A percentile compares a stretch with the other conserved stretches of the same genome.
Evolutionary conservation across 2,797 vertebrate genomes (phyloP).

Genomic region (Scarus forsteni): DNA sequence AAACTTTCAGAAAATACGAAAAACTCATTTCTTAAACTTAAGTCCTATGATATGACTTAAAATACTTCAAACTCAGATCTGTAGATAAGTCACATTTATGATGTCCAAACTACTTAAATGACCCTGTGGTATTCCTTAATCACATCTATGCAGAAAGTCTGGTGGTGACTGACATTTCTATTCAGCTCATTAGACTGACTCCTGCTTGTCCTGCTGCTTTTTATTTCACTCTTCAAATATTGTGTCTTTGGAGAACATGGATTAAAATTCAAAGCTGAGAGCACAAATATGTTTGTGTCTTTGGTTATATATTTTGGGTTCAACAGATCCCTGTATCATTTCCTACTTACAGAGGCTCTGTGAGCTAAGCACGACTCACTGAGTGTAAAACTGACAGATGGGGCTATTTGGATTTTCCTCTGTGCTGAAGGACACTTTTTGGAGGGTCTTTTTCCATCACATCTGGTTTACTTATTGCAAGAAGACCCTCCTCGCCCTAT

Average conservation of each 20-base stretch:
- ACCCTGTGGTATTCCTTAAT: constrained; percentile 59
- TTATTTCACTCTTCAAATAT: constrained; percentile 51
- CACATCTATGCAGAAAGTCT: neutral
- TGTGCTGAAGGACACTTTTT: constrained; percentile 72
- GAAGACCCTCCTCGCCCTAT: constrained; percentile 9
- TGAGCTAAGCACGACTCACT: constrained; percentile 71
- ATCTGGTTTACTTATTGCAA: constrained; percentile 71
- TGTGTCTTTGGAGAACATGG: constrained; percentile 47
- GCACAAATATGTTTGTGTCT: constrained; percentile 73
- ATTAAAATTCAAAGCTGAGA: constrained; percentile 61
- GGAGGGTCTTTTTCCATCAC: constrained; percentile 65
- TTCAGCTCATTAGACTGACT: neutral
- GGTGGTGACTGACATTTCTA: neutral
- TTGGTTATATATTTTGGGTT: constrained; percentile 55
- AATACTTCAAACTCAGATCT: no score
- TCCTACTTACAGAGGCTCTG: constrained; percentile 62
- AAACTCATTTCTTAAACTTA: no score
- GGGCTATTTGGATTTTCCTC: constrained; percentile 71
- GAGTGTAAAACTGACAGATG: constrained; percentile 78
- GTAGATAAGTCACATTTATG: no score
- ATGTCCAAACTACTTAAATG: no score
- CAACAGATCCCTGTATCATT: constrained; percentile 69
- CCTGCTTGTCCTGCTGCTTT: constrained; percentile 29
- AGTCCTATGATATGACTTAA: no score
- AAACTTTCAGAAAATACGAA: no score